A percentile compares a stretch with the other conserved stretches of the same genome.
phyloP scores from a whole-genome alignment of 1,140 invertebrate genomes.

The Cydia strobilella region DNA sequence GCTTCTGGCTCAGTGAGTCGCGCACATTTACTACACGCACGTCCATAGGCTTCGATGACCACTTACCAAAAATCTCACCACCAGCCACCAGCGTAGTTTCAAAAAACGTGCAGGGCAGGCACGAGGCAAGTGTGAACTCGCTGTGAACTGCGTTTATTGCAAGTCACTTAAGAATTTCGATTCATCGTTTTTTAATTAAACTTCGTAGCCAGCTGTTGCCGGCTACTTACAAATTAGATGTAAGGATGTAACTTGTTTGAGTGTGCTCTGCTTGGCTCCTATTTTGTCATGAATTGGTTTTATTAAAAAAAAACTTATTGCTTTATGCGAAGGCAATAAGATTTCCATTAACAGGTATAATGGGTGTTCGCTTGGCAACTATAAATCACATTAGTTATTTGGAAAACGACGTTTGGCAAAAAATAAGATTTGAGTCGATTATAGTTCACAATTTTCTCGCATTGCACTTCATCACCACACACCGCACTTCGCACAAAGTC shows the following conservation, averaged over 20 bases:
- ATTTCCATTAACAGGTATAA: too few relatives aligned
- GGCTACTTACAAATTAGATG: conserved; percentile 32
- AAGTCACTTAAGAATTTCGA: conserved; percentile 24
- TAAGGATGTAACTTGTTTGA: conserved; percentile 19
- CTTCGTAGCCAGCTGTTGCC: conserved; percentile 20
- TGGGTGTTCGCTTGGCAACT: too few relatives aligned
- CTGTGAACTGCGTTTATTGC: conserved; percentile 2
- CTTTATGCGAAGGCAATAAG: too few relatives aligned
- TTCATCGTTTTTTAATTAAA: conserved; percentile 31
- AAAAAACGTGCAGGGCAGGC: neutral
- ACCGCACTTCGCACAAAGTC: too few relatives aligned
- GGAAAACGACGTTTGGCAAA: too few relatives aligned
- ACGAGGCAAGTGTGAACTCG: conserved; percentile 23
- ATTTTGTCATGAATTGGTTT: neutral
- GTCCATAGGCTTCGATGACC: neutral
- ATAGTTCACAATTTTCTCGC: too few relatives aligned
- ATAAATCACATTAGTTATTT: too few relatives aligned
- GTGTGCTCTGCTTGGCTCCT: neutral
- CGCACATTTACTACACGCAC: neutral
- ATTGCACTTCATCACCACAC: too few relatives aligned
- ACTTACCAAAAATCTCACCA: neutral
- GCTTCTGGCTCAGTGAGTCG: too few relatives aligned
- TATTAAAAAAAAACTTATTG: too few relatives aligned
- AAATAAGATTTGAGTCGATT: too few relatives aligned
- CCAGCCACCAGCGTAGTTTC: neutral